Conservation (phyloP, 64 coral and sea anemone genomes). For the Porites australiensis region DNA sequence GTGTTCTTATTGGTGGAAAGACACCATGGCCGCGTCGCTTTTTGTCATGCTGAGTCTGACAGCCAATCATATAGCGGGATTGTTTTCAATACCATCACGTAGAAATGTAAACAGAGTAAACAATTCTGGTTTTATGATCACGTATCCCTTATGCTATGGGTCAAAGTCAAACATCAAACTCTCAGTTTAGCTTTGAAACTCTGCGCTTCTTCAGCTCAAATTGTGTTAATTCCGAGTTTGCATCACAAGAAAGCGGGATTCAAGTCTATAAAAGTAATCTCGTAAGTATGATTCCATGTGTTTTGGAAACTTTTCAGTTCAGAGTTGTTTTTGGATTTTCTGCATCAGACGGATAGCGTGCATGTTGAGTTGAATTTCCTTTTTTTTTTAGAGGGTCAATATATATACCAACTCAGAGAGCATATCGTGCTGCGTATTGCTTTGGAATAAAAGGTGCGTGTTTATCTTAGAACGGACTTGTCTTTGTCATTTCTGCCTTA, state of each 20-base stretch:
- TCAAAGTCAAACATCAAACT: not conserved
- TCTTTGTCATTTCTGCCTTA: too few species aligned
- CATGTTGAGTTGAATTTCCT: too few species aligned
- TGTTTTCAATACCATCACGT: constrained; percentile 39
- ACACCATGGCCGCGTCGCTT: not conserved
- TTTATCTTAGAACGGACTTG: too few species aligned
- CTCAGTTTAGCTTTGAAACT: not conserved
- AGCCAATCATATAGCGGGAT: constrained; percentile 13
- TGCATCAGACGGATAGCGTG: too few species aligned
- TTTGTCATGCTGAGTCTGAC: not conserved
- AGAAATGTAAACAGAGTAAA: constrained; percentile 34
- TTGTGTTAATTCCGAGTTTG: not conserved
- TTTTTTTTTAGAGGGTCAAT: too few species aligned
- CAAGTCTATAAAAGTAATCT: not conserved
- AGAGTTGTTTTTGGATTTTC: too few species aligned
- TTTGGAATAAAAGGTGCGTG: too few species aligned
- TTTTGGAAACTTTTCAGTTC: too few species aligned
- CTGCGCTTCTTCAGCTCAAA: not conserved
- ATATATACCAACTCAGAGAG: too few species aligned
- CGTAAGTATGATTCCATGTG: not conserved
- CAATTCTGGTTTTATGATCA: not conserved
- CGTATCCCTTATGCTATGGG: constrained; percentile 7
- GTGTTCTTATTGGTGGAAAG: constrained; percentile 10
- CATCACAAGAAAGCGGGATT: not conserved
- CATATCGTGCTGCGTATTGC: too few species aligned